A percentile compares a stretch with the other conserved stretches of the same genome.
These are phyloP conservation scores for Semibalanus balanoides DNA, from an alignment of 1,140 invertebrate species.

Conservation along the genomic window DNA sequence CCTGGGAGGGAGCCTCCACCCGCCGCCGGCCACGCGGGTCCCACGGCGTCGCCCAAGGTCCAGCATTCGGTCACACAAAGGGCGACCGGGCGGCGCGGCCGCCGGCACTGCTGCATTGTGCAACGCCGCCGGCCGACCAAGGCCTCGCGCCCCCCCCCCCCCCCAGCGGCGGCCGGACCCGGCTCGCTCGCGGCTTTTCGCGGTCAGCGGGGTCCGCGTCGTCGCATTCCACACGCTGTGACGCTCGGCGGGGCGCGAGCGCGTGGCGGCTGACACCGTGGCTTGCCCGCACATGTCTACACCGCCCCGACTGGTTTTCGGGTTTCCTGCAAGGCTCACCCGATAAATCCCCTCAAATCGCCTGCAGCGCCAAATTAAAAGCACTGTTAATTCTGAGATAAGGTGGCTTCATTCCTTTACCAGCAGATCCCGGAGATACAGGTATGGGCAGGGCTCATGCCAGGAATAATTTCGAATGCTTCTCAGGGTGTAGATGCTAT, in stretches of 20 bases:
- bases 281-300: too few species aligned
- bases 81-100: too few species aligned
- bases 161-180: neutral
- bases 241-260: too few species aligned
- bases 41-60: neutral
- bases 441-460: neutral
- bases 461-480: neutral
- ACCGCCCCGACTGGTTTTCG: too few species aligned
- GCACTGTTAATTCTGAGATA: neutral
- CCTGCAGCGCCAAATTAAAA: neutral
- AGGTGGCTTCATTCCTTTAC: slow-evolving; percentile 1
- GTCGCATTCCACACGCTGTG: too few species aligned
- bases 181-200: neutral
- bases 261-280: too few species aligned
- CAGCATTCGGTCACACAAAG: neutral
- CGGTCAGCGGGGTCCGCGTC: neutral
- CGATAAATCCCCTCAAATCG: neutral
- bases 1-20: too few species aligned
- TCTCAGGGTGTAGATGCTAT: too few species aligned
- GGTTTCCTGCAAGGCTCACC: too few species aligned
- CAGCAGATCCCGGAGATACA: neutral
- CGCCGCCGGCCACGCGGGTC: neutral
- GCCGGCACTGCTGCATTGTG: neutral
- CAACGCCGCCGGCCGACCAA: neutral
- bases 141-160: too few species aligned